phyloP scores from a whole-genome alignment of 2,797 vertebrate species.

The Sebastes reedi region DNA sequence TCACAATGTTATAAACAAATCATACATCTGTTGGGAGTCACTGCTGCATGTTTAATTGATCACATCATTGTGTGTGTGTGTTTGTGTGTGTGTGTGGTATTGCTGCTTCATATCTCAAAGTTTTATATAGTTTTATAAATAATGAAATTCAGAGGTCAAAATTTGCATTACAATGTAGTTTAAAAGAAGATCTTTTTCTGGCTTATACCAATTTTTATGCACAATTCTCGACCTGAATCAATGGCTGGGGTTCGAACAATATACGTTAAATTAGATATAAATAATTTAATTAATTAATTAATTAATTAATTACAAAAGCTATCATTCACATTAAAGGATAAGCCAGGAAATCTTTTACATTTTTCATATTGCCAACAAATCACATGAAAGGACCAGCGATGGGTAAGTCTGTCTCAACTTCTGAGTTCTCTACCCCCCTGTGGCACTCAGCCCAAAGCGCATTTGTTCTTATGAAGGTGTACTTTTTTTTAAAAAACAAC shows the following conservation, averaged over 20 bases:
- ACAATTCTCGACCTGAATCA: neutral
- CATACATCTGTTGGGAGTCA: neutral
- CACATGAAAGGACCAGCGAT: neutral
- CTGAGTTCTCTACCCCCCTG: neutral
- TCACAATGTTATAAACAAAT: slow-evolving; percentile 51
- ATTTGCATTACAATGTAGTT: neutral
- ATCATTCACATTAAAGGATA: neutral
- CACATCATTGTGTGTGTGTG: neutral
- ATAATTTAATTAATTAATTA: neutral
- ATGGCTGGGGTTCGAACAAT: neutral
- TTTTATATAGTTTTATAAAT: slow-evolving; percentile 16
- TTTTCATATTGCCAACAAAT: neutral
- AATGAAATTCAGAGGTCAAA: neutral
- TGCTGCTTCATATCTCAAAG: neutral
- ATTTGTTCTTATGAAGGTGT: neutral
- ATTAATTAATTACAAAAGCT: neutral
- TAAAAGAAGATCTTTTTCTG: neutral
- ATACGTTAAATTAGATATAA: slow-evolving; percentile 14
- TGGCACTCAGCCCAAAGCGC: neutral
- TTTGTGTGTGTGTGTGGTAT: neutral
- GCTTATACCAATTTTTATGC: no score
- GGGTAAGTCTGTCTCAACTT: neutral
- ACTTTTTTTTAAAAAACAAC: neutral
- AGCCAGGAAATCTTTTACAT: neutral
- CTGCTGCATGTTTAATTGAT: slow-evolving; percentile 20